phyloP scores from a whole-genome alignment of 1,140 invertebrate genomes.

The Drosophila arizonae region DNA sequence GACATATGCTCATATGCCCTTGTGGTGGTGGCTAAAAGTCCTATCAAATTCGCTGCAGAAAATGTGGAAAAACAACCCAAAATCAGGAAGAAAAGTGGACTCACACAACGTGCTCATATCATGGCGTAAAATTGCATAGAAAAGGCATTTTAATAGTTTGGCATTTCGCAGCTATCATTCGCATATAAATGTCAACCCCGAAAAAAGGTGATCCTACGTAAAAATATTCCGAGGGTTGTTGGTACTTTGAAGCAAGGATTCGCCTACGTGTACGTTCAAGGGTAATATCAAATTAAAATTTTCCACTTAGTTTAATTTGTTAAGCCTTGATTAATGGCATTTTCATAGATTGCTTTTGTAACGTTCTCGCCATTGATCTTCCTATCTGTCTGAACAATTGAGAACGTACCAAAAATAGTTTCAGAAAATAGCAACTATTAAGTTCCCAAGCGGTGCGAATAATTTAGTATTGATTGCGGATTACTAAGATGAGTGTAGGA shows the following conservation, averaged over 20 bases:
- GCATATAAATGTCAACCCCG: slow-evolving; percentile 51
- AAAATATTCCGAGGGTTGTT: slow-evolving; percentile 25
- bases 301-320: slow-evolving; percentile 77
- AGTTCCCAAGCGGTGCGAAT: no score
- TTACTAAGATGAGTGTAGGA: no score
- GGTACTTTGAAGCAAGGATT: background rate
- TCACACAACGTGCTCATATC: slow-evolving; percentile 24
- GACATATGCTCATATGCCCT: slow-evolving; percentile 27
- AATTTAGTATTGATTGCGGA: no score
- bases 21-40: slow-evolving; percentile 38
- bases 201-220: slow-evolving; percentile 4
- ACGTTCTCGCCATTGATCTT: background rate
- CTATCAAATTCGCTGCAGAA: slow-evolving; percentile 39
- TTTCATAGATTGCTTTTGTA: slow-evolving; percentile 51
- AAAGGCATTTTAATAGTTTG: slow-evolving; percentile 67
- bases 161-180: slow-evolving; percentile 62
- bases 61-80: slow-evolving; percentile 44
- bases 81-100: slow-evolving; percentile 32
- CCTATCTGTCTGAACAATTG: background rate
- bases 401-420: background rate
- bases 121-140: slow-evolving; percentile 36
- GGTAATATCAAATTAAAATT: slow-evolving; percentile 71
- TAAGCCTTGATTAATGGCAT: slow-evolving; percentile 70
- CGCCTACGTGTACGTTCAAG: background rate
- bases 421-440: no score